Conservation (phyloP, 1,140 invertebrate species). For the Oscheius sp. region DNA sequence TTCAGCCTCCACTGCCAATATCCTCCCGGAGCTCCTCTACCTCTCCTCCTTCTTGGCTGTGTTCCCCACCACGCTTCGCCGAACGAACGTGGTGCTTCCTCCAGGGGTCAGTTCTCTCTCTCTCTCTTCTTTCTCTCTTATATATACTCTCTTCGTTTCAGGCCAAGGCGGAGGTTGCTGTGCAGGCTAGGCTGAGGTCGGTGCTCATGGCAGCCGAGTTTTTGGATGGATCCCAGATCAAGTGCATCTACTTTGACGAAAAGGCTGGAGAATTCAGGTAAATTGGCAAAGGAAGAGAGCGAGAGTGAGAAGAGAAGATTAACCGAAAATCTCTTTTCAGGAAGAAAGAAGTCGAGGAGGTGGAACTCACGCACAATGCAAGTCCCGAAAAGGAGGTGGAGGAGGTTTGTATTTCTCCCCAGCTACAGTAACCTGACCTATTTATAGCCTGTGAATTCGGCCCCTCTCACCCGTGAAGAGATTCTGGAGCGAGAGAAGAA, state of each 20-base stretch:
- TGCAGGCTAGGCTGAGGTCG: background rate
- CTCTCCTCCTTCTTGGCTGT: background rate
- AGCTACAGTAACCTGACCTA: too few relatives aligned
- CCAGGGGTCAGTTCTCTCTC: too few relatives aligned
- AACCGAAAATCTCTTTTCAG: too few relatives aligned
- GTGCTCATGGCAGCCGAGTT: background rate
- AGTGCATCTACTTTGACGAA: background rate
- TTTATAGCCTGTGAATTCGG: background rate
- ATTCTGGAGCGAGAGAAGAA: background rate
- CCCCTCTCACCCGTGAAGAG: background rate
- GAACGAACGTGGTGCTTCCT: too few relatives aligned
- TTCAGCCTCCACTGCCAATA: background rate
- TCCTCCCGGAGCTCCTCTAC: background rate
- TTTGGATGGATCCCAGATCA: background rate
- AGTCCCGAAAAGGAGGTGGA: too few relatives aligned
- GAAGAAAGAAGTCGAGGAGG: too few relatives aligned
- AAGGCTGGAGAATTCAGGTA: too few relatives aligned
- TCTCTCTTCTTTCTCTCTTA: too few relatives aligned
- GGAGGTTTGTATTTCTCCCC: background rate
- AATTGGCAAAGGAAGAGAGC: too few relatives aligned
- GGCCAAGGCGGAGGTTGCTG: background rate
- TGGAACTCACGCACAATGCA: too few relatives aligned
- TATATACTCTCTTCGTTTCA: too few relatives aligned
- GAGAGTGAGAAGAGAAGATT: background rate
- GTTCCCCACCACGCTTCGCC: background rate